These are phyloP conservation scores for Macrocentrus cingulum DNA, from an alignment of 1,140 invertebrate genomes.

Conservation along the genomic window DNA sequence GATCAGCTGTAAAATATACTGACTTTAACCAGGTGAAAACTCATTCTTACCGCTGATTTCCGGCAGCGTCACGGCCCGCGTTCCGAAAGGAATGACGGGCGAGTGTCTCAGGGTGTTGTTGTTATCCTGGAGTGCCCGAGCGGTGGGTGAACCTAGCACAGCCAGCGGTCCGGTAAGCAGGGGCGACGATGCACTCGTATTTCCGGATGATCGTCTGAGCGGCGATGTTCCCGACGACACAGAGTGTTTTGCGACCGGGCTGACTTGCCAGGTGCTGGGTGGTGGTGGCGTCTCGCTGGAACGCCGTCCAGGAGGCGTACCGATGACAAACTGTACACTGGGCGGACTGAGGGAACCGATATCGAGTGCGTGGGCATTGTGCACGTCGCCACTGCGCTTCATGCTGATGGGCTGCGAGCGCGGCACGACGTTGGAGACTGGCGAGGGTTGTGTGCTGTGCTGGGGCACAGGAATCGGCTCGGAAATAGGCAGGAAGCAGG, in stretches of 20 bases:
- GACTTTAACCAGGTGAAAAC: constrained; percentile 56
- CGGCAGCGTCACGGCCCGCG: constrained; percentile 74
- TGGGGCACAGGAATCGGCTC: constrained; percentile 82
- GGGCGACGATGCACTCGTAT: constrained; percentile 71
- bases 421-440: constrained; percentile 63
- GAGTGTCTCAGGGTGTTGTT: constrained; percentile 64
- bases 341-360: constrained; percentile 89
- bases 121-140: constrained; percentile 62
- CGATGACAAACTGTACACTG: constrained; percentile 86
- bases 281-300: constrained; percentile 73
- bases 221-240: constrained; percentile 67
- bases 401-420: constrained; percentile 82
- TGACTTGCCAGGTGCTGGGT: constrained; percentile 79
- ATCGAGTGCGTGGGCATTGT: constrained; percentile 67
- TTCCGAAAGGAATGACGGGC: constrained; percentile 67
- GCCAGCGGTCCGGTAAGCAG: constrained; percentile 65
- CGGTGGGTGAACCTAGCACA: constrained; percentile 65
- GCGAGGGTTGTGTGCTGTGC: constrained; percentile 54
- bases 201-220: constrained; percentile 64
- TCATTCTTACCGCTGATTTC: too few species aligned
- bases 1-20: background rate
- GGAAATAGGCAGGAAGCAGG: constrained; percentile 70
- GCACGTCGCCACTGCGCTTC: constrained; percentile 67
- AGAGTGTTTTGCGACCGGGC: constrained; percentile 62
- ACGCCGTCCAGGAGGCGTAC: constrained; percentile 77